Base-by-base conservation (phyloP, 2,113 vertebrate genomes). In the Anser cygnoides region DNA sequence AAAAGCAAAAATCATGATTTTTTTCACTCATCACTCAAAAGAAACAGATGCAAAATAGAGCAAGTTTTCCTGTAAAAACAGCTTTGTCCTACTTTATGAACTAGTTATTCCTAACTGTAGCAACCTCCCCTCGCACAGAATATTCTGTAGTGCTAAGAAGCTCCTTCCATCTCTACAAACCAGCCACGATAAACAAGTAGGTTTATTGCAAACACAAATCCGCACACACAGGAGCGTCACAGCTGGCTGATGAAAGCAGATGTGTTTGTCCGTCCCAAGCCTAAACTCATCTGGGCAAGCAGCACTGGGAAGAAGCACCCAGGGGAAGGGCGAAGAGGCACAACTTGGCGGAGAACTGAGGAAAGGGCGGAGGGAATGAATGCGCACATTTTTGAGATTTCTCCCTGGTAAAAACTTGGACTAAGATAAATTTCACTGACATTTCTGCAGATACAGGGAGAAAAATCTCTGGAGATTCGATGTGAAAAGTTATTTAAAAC, bases 101-200 rank as follows among this genome's bases (percentile, higher is more conserved):
- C 94, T 87, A 93, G 77, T 93, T 93, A 76, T 80, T 92, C 80
- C 86, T n/a, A 89, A 89, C 89, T 89, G 81, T 28, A 95, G 89
- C 91, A 82, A 92, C 89, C 84, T 94, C 59, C 74, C 74, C 89
- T 96, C 26, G 12, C 92, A 89, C 63, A 77, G 94, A 90, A 93
- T 87, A 92, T 97, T 95, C 95, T 91, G 93, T 79, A 97, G 95
- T 35, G 95, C 89, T 93, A 96, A 96, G 91, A 94, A 91, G 91
- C 63, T 92, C 35, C 84, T 79, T 59, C 75, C 84, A 59, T 46
- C 86, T 55, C 81, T 59, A 54, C 76, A 89, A 72, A 92, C 26
- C 46, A 87, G 66, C 65, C 58, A 77, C 2, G 14, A 79, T 20
- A 92, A 96, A 87, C 88, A 85, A 75, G 54, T 18, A 87, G 58